phyloP scores from a whole-genome alignment of 2,113 vertebrate genomes.

The Gobio gobio region DNA sequence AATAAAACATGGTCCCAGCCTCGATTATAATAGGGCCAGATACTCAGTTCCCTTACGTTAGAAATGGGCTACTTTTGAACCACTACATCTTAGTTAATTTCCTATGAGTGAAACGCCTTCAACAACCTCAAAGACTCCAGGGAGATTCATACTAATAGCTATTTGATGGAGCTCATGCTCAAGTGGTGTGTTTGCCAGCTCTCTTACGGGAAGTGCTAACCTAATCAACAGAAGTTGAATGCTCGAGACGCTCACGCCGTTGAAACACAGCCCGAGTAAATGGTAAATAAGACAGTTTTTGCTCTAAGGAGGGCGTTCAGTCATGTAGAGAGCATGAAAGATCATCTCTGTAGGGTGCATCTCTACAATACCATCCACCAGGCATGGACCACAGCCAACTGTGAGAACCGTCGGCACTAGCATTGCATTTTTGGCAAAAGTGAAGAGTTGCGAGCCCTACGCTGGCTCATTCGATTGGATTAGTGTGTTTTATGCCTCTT shows the following conservation, averaged over 20 bases:
- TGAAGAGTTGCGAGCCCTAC: not conserved
- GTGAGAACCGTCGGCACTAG: slow-evolving; percentile 19
- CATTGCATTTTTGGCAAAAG: slow-evolving; percentile 10
- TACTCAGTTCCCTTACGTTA: not conserved
- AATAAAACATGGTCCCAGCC: not conserved
- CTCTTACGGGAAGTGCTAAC: slow-evolving; percentile 20
- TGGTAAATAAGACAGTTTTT: slow-evolving; percentile 13
- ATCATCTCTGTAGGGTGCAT: slow-evolving; percentile 30
- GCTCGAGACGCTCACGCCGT: not conserved
- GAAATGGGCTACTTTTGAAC: slow-evolving; percentile 3
- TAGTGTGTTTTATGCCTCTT: slow-evolving; percentile 19
- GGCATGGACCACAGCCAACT: not conserved
- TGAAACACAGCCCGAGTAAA: slow-evolving; percentile 16
- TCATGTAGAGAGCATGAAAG: slow-evolving; percentile 22
- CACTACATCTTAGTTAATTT: slow-evolving; percentile 22
- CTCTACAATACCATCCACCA: slow-evolving; percentile 5
- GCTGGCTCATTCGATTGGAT: slow-evolving; percentile 39
- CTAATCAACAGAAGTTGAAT: slow-evolving; percentile 31
- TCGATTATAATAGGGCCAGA: not conserved
- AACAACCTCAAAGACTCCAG: not conserved
- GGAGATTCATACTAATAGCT: slow-evolving; percentile 30
- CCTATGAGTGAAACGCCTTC: slow-evolving; percentile 15
- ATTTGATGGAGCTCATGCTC: slow-evolving; percentile 32
- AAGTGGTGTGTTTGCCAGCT: slow-evolving; percentile 39
- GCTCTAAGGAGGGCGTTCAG: slow-evolving; percentile 22